Conservation (phyloP, 2,888 invertebrate genomes). For the Octodonta nipae region DNA sequence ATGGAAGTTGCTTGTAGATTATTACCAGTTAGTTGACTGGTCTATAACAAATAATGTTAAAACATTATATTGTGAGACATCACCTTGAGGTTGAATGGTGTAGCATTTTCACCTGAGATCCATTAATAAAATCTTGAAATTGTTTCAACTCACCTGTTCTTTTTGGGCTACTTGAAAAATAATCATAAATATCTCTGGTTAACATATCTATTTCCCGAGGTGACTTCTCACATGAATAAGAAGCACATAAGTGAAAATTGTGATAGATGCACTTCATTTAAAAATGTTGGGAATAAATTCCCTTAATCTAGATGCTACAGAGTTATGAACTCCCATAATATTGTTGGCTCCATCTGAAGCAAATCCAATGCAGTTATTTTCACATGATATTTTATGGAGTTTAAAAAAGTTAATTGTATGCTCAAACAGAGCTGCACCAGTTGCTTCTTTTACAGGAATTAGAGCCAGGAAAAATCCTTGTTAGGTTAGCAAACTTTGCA, state of each 20-base stretch:
- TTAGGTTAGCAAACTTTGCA: no score
- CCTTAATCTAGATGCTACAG: not conserved
- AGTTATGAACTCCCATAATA: not conserved
- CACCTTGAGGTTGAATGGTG: conserved; percentile 2
- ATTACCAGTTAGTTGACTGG: not conserved
- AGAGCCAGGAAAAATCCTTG: not conserved
- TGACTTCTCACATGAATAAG: not conserved
- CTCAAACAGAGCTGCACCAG: not conserved
- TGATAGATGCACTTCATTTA: not conserved
- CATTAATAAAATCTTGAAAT: conserved; percentile 1
- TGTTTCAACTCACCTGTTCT: no score
- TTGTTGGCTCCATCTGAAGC: not conserved
- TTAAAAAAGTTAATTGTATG: not conserved
- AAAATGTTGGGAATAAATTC: not conserved
- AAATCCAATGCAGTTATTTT: not conserved
- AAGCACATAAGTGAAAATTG: not conserved
- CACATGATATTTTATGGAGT: not conserved
- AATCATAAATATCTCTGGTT: not conserved
- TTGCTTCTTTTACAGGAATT: conserved; percentile 2
- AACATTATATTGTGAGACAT: conserved; percentile 1
- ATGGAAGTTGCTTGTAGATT: not conserved
- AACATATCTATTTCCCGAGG: conserved; percentile 1
- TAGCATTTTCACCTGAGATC: not conserved
- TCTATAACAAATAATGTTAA: not conserved
- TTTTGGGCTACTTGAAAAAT: not conserved